Percentiles rank a stretch among this genome's conserved stretches.
Conservation (phyloP, 2,888 invertebrate species). For the Drosophila subquinaria region DNA sequence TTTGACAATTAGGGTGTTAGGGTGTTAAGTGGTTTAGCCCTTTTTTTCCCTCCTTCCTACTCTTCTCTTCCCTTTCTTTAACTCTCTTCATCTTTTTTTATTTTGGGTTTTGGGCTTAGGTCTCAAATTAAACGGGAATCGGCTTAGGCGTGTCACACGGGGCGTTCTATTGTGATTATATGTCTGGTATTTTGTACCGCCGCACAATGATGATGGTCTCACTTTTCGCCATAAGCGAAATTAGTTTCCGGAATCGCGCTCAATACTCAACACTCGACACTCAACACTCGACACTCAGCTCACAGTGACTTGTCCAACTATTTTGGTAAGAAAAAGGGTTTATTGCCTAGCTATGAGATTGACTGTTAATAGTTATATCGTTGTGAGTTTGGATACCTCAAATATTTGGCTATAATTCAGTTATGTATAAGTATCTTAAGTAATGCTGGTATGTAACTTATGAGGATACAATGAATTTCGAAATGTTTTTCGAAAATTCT, state of each 20-base stretch:
- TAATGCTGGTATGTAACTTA: too few relatives aligned
- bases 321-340: conserved; percentile 6
- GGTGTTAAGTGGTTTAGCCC: conserved; percentile 83
- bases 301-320: conserved; percentile 18
- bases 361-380: background rate
- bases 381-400: background rate
- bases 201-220: conserved; percentile 40
- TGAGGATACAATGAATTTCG: too few relatives aligned
- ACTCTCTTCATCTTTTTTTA: background rate
- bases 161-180: conserved; percentile 82
- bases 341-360: background rate
- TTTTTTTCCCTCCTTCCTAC: conserved; percentile 50
- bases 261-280: conserved; percentile 12
- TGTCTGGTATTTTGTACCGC: conserved; percentile 3
- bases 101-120: conserved; percentile 24
- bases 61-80: background rate
- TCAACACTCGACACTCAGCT: background rate
- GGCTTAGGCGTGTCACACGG: conserved; percentile 76
- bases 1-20: conserved; percentile 83
- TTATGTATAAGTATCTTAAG: too few relatives aligned
- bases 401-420: background rate
- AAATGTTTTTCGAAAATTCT: too few relatives aligned
- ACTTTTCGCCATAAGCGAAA: conserved; percentile 61
- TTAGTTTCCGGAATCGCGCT: conserved; percentile 54
- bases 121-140: conserved; percentile 78